Base-by-base conservation (phyloP, 2,888 invertebrate species). In the Dynastes tityus region DNA sequence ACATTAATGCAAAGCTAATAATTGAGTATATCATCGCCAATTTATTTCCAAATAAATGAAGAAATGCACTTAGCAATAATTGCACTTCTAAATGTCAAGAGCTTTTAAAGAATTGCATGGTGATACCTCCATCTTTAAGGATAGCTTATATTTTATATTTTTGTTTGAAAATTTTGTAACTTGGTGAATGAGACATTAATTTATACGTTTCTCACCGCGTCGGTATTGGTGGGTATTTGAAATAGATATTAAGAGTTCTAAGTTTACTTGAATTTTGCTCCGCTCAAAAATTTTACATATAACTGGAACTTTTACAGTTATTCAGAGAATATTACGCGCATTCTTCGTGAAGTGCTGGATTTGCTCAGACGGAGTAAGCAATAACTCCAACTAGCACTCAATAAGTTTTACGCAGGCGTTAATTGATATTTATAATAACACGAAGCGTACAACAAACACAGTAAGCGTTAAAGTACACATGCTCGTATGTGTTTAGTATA, bases 361-460 rank as follows among this genome's bases (percentile, higher is more conserved):
- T 29, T 13, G 27, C 13, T 29, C 29, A 68, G 27, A 13, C 51
- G 13, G 27, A 9, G 68, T 68, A 68, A 68, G 51, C 51, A 51
- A 49, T 29, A 68, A 49, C 51, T 68, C 51, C 51, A 68, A 68
- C 51, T 51, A 68, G 68, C 68, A 51, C 68, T 27, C 49, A 68
- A 68, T 68, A 68, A 49, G 49, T 68, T 68, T 68, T 68, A 68
- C 68, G 68, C n/a, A 51, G 49, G 51, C 51, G 68, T 51, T 68
- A 68, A 68, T 68, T 68, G 51, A 68, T 68, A 68, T 68, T 68
- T 68, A 68, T 68, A 68, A 68, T 51, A 68, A 68, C 68, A 68
- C 27, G 68, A 13, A 68, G 29, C 68, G 68, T 68, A 68, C 68
- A 68, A 68, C 68, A 68, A 68, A 68, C 51, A 68, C 27, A 51